Base-by-base conservation (phyloP, 2,888 invertebrate species). In the Rosalia funebris region DNA sequence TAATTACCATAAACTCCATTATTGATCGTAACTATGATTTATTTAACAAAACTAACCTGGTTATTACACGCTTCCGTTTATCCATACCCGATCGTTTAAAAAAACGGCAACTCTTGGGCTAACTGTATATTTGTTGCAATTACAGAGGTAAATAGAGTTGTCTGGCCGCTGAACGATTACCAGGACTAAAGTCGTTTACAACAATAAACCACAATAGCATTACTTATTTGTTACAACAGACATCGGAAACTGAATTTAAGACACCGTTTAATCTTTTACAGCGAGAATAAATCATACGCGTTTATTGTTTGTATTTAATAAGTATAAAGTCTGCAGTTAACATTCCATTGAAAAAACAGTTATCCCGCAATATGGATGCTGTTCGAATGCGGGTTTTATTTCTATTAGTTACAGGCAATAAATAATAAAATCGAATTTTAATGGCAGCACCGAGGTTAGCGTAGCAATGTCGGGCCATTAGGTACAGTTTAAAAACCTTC, bases 251-350 rank as follows among this genome's bases (percentile, higher is more conserved):
- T 16, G 3, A 17, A 41, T 41, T 17, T 41, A 41, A 41, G n/a
- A 19, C 17, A n/a, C n/a, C n/a, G n/a, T 17, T 41, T 17, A 41
- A 41, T 41, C 17, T 17, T n/a, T 41, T 41, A 41, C n/a, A 17
- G 17, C n/a, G 17, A 5, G 19, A 17, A 41, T 15, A 41, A 41
- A 41, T 41, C 41, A 17, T 41, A 41, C 15, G 25, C n/a, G 19
- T 41, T 41, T 41, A 41, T 41, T 41, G 41, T 41, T 16, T 39
- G 16, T 9, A 39, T 39, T 39, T 39, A 16, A 39, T n/a, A 25
- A 9, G 9, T 39, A 19, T n/a, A 41, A 14, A 41, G 10, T n/a
- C n/a, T 37, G 9, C 7, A 14, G 14, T 41, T 41, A 16, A 41
- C 14, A 10, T 1, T 41, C 14, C 25, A 9, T 25, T n/a, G 17